These are phyloP conservation scores for Clarias laeviceps DNA, from an alignment of 2,797 vertebrate species.

Conservation along the genomic window DNA sequence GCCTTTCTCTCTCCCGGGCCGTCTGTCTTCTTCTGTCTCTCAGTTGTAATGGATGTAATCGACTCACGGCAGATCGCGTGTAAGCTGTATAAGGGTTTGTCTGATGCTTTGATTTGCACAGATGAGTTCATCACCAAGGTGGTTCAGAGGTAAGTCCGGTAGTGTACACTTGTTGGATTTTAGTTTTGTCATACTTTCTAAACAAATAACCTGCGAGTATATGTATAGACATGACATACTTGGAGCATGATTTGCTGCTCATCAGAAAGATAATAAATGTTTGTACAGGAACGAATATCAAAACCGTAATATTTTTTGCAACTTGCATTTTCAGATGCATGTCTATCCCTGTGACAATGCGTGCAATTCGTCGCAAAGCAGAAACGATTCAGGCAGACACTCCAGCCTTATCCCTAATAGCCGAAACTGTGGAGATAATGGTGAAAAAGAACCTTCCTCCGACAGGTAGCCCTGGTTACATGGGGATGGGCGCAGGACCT, in stretches of 20 bases:
- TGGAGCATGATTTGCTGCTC: background rate
- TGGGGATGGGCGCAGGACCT: constrained; percentile 81
- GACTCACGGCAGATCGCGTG: constrained; percentile 94
- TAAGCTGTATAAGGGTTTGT: constrained; percentile 95
- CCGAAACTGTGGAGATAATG: constrained; percentile 97
- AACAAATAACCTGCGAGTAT: background rate
- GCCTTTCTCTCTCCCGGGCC: background rate
- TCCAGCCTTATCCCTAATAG: constrained; percentile 94
- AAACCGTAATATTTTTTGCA: background rate
- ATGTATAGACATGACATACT: background rate
- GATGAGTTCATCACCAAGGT: constrained; percentile 99
- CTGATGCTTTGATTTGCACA: constrained; percentile 96
- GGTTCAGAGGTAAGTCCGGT: constrained; percentile 85
- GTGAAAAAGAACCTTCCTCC: constrained; percentile 97
- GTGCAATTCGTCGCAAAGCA: constrained; percentile 95
- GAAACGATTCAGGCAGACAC: constrained; percentile 99
- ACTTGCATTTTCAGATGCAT: constrained; percentile 81
- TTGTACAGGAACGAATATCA: background rate
- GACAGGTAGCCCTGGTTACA: constrained; percentile 91
- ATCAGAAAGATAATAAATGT: background rate
- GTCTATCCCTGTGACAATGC: constrained; percentile 99
- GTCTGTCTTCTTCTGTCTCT: constrained; percentile 2
- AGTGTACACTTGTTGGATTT: background rate
- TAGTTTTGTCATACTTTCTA: background rate
- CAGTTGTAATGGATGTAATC: constrained; percentile 98